A percentile compares a stretch with the other conserved stretches of the same genome.
Conservation (phyloP, 1,140 invertebrate genomes). For the Thalassaphorura encarpata region DNA sequence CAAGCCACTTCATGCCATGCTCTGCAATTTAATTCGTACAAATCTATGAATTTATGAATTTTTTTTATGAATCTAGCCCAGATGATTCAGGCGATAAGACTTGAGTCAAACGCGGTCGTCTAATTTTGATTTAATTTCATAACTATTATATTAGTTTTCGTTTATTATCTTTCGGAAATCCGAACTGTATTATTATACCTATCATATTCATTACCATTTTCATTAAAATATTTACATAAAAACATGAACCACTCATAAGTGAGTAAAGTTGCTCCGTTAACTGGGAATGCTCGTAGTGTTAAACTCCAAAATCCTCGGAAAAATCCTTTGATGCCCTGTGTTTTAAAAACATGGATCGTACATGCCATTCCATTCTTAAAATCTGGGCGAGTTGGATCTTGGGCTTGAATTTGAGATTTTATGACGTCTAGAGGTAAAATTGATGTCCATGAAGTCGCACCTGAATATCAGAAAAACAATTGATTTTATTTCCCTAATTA, state of each 20-base stretch:
- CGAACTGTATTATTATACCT: too few relatives aligned
- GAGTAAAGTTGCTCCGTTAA: constrained; percentile 58
- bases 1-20: too few relatives aligned
- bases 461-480: constrained; percentile 35
- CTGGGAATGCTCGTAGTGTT: constrained; percentile 53
- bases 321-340: constrained; percentile 43
- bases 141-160: too few relatives aligned
- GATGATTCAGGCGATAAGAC: too few relatives aligned
- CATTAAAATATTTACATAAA: neutral
- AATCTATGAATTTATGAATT: too few relatives aligned
- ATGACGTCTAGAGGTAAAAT: constrained; percentile 63
- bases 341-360: constrained; percentile 40
- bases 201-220: too few relatives aligned
- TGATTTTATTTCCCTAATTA: neutral
- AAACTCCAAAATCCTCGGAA: constrained; percentile 47
- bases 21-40: too few relatives aligned
- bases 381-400: constrained; percentile 42
- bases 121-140: too few relatives aligned
- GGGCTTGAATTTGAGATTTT: constrained; percentile 61
- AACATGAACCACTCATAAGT: constrained; percentile 44
- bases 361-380: constrained; percentile 47
- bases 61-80: too few relatives aligned
- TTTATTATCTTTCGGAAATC: too few relatives aligned
- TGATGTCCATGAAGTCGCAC: constrained; percentile 54
- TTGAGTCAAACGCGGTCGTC: too few relatives aligned